Evolutionary conservation across 2,113 vertebrate genomes (phyloP).

Genomic region (Neogobius melanostomus): DNA sequence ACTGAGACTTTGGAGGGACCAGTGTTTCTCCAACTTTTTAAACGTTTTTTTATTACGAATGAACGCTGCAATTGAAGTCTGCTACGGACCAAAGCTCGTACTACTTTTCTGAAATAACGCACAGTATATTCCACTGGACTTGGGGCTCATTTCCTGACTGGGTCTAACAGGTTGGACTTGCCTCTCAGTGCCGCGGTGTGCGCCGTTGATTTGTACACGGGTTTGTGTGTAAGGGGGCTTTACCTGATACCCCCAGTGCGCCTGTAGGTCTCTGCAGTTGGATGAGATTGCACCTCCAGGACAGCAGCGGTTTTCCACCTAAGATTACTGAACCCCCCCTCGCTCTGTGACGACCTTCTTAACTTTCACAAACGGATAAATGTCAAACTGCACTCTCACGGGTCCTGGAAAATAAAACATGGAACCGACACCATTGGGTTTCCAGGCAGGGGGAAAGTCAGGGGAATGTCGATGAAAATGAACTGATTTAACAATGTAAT

Average conservation of each 20-base stretch:
- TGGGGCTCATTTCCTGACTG: neutral
- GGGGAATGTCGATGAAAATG: neutral
- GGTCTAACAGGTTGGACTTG: slow-evolving; percentile 36
- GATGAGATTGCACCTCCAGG: slow-evolving; percentile 74
- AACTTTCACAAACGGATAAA: slow-evolving; percentile 57
- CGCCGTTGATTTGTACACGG: neutral
- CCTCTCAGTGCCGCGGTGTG: slow-evolving; percentile 38
- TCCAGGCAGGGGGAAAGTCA: neutral
- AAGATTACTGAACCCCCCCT: slow-evolving; percentile 48
- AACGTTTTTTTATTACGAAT: no score
- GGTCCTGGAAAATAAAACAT: neutral
- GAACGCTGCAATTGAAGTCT: no score
- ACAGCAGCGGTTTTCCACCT: slow-evolving; percentile 58
- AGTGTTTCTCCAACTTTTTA: no score
- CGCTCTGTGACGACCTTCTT: neutral
- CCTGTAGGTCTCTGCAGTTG: slow-evolving; percentile 51
- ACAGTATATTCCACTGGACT: no score
- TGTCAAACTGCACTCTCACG: slow-evolving; percentile 40
- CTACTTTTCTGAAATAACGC: no score
- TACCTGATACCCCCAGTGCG: slow-evolving; percentile 64
- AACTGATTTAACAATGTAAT: no score
- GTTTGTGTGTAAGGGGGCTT: slow-evolving; percentile 30
- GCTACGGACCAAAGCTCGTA: no score
- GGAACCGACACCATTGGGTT: neutral
- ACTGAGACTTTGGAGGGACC: no score